A percentile compares a stretch with the other conserved stretches of the same genome.
Conservation (phyloP, 2,113 vertebrate genomes). For the Marmota flaviventris region DNA sequence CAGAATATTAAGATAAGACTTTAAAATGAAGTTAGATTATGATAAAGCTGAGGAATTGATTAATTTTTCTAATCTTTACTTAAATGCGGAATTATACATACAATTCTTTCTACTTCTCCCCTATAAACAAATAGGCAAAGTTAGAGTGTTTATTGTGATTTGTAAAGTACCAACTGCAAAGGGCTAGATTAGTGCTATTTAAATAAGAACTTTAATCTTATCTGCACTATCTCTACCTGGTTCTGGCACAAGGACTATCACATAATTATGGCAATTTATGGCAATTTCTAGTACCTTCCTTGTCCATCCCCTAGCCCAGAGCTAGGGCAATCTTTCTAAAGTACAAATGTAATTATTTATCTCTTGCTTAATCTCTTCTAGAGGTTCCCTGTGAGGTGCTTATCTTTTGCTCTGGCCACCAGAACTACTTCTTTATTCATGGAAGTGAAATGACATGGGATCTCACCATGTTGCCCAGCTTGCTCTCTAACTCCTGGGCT, state of each 20-base stretch:
- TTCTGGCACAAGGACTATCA: neutral
- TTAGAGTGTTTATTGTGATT: neutral
- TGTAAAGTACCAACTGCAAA: neutral
- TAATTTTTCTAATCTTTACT: neutral
- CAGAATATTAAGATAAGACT: neutral
- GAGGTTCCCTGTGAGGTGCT: neutral
- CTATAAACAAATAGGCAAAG: neutral
- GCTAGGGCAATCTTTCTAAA: neutral
- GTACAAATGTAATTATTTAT: neutral
- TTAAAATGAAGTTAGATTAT: slow-evolving; percentile 2
- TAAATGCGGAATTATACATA: neutral
- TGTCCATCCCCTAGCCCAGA: neutral
- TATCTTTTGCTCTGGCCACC: neutral
- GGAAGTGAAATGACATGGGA: neutral
- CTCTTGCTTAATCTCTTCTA: neutral
- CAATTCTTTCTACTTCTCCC: neutral
- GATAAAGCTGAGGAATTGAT: neutral
- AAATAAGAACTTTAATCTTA: neutral
- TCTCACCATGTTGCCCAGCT: neutral
- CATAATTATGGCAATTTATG: neutral
- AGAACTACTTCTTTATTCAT: neutral
- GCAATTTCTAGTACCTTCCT: neutral
- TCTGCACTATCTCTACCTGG: neutral
- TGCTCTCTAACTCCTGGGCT: neutral
- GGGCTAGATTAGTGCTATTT: neutral